Percentiles rank a stretch among this genome's conserved stretches.
Conservation (phyloP, 2,888 invertebrate species). For the Pyrocoelia pectoralis region DNA sequence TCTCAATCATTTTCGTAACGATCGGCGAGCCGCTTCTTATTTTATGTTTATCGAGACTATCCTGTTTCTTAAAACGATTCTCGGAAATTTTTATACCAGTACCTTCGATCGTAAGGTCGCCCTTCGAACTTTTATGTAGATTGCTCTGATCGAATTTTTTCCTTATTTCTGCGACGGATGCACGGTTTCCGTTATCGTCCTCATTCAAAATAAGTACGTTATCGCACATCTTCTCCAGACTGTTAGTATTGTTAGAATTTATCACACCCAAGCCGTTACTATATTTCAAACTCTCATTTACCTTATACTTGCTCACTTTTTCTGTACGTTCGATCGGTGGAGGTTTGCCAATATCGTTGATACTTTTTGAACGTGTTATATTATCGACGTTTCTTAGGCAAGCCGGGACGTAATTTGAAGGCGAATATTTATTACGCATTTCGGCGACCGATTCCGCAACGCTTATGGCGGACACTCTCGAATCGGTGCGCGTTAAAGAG, state of each 20-base stretch:
- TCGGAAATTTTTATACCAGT: conserved; percentile 39
- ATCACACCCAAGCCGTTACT: conserved; percentile 52
- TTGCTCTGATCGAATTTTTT: conserved; percentile 64
- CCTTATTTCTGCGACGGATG: conserved; percentile 67
- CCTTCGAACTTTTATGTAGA: conserved; percentile 22
- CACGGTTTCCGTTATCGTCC: conserved; percentile 67
- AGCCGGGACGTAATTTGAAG: conserved; percentile 74
- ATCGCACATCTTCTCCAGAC: conserved; percentile 48
- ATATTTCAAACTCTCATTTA: conserved; percentile 50
- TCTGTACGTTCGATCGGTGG: conserved; percentile 55
- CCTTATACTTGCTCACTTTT: conserved; percentile 54
- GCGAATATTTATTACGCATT: conserved; percentile 78
- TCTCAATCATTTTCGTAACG: conserved; percentile 9
- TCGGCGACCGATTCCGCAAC: conserved; percentile 65
- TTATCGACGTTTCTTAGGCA: conserved; percentile 54
- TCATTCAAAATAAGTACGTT: conserved; percentile 56
- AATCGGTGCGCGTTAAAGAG: conserved; percentile 49
- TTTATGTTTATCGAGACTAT: conserved; percentile 26
- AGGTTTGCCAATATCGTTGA: conserved; percentile 66
- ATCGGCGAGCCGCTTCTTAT: conserved; percentile 2
- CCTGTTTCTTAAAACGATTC: conserved; percentile 44
- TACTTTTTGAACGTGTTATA: conserved; percentile 64
- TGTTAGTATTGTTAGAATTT: conserved; percentile 58
- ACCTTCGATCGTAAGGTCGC: conserved; percentile 23
- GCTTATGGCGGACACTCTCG: conserved; percentile 44